phyloP scores from a whole-genome alignment of 1,140 invertebrate species.

The Drosophila elegans region DNA sequence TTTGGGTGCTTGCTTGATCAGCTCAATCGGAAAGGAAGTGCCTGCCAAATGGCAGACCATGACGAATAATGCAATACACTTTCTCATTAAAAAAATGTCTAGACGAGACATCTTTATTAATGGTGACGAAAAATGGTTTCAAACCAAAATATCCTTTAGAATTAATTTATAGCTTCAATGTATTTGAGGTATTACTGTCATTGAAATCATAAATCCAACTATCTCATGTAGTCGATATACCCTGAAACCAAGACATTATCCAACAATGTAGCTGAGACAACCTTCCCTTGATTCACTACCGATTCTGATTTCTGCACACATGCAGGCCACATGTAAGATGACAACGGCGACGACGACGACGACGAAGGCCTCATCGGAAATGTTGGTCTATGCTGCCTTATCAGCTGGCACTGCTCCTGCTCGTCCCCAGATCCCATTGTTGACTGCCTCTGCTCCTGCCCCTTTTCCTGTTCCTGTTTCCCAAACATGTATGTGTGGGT shows the following conservation, averaged over 20 bases:
- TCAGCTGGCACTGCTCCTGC: conserved; percentile 24
- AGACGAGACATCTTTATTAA: not conserved
- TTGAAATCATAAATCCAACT: not conserved
- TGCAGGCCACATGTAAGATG: conserved; percentile 27
- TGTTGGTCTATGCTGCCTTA: conserved; percentile 48
- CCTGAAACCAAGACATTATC: not conserved
- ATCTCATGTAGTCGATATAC: not conserved
- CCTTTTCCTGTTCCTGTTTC: conserved; percentile 48
- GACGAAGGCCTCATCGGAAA: conserved; percentile 60
- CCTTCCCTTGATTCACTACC: conserved; percentile 29
- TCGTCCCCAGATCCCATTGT: conserved; percentile 34
- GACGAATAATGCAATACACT: conserved; percentile 21
- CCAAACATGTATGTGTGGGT: conserved; percentile 17
- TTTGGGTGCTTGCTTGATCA: conserved; percentile 47
- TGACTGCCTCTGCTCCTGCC: conserved; percentile 13
- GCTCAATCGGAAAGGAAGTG: conserved; percentile 38
- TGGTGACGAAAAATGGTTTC: no score
- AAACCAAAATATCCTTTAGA: no score
- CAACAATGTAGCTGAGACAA: conserved; percentile 2
- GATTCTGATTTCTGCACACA: conserved; percentile 20
- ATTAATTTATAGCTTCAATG: no score
- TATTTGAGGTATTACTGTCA: not conserved
- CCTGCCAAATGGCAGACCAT: conserved; percentile 1
- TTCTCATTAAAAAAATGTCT: not conserved
- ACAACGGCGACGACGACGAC: conserved; percentile 34